These are phyloP conservation scores for Rhynchotus rufescens DNA, from an alignment of 2,797 vertebrate species.

Conservation along the genomic window DNA sequence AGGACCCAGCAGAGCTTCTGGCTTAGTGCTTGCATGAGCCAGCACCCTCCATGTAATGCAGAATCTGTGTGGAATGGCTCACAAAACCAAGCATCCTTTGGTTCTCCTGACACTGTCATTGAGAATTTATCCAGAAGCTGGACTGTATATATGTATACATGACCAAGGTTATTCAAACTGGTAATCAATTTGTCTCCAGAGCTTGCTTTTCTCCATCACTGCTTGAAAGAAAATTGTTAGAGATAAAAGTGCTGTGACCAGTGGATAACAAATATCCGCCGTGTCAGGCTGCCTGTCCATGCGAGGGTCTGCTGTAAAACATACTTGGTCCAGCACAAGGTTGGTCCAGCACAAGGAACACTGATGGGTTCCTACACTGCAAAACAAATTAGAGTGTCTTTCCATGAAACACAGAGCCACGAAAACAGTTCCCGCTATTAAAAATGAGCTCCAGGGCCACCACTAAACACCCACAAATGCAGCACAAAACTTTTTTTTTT, in stretches of 20 bases:
- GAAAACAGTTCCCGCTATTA: not conserved
- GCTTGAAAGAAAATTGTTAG: not conserved
- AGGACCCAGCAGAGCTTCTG: not conserved
- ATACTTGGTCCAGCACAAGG: not conserved
- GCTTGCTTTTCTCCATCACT: not conserved
- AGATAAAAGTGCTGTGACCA: not conserved
- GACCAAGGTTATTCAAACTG: not conserved
- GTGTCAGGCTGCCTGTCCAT: not conserved
- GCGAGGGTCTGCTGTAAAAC: not conserved
- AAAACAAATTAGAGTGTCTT: not conserved
- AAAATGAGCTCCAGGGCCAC: not conserved
- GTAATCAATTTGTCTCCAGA: not conserved
- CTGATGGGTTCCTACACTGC: not conserved
- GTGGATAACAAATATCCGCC: not conserved
- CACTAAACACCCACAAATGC: not conserved
- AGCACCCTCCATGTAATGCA: not conserved
- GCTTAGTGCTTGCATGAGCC: not conserved
- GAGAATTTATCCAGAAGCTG: not conserved
- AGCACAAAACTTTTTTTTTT: not conserved
- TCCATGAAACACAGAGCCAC: not conserved
- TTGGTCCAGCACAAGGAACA: rapidly evolving
- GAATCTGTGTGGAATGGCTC: not conserved
- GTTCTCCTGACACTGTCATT: not conserved
- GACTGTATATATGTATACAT: not conserved
- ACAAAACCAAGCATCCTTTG: not conserved